Percentiles rank a stretch among this genome's conserved stretches.
Evolutionary conservation across 2,113 vertebrate genomes (phyloP).

Genomic region (Eurystomus gularis): DNA sequence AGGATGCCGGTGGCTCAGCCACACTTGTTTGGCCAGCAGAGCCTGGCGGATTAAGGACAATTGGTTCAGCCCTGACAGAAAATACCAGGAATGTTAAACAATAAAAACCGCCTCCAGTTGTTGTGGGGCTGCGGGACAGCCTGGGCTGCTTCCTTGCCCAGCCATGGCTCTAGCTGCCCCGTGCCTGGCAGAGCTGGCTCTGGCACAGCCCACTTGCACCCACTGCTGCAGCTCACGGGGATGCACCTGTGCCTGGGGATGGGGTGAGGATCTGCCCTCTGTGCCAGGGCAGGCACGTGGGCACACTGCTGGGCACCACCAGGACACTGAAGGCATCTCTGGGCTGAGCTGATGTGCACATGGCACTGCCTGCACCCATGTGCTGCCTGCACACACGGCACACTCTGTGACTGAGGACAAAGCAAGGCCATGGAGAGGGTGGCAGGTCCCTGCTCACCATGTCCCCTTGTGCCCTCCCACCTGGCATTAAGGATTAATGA

Average conservation of each 20-base stretch:
- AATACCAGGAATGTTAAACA: conserved; percentile 75
- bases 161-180: not conserved
- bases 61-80: conserved; percentile 76
- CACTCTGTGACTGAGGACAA: accelerated
- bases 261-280: not conserved
- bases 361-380: not conserved
- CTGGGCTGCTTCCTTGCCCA: not conserved
- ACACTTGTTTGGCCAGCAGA: conserved; percentile 73
- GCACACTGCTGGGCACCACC: not conserved
- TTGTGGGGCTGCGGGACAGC: not conserved
- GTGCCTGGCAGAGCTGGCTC: not conserved
- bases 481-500: not conserved
- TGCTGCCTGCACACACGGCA: accelerated
- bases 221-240: not conserved
- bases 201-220: accelerated
- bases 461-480: not conserved
- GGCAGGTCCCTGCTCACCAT: not conserved
- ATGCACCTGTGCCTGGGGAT: not conserved
- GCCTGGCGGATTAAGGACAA: conserved; percentile 74
- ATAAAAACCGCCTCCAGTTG: conserved; percentile 72
- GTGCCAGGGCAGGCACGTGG: accelerated
- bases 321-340: not conserved
- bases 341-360: not conserved
- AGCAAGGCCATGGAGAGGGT: not conserved
- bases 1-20: conserved; percentile 71